A percentile compares a stretch with the other conserved stretches of the same genome.
Conservation (phyloP, 2,113 vertebrate species). For the Chrysochloris asiatica region DNA sequence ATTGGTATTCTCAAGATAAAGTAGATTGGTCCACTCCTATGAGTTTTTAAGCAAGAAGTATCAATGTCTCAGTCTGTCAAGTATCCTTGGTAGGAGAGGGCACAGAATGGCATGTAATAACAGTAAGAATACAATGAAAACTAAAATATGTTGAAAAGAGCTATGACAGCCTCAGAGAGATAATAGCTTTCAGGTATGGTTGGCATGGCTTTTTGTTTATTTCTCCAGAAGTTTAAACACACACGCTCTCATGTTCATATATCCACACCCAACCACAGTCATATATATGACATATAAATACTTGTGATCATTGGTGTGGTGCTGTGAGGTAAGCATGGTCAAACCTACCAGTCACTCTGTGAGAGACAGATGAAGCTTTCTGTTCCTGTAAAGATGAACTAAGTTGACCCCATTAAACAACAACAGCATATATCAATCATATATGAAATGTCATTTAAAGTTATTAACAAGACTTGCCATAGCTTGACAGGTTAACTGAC, state of each 20-base stretch:
- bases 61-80: neutral
- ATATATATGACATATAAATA: neutral
- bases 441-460: neutral
- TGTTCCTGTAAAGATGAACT: too few species aligned
- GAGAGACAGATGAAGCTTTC: too few species aligned
- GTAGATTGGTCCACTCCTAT: neutral
- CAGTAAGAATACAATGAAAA: neutral
- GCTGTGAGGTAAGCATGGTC: too few species aligned
- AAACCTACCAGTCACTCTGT: too few species aligned
- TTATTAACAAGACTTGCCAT: neutral
- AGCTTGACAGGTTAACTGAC: neutral
- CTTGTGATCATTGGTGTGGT: too few species aligned
- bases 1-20: neutral
- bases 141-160: neutral
- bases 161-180: neutral
- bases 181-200: neutral
- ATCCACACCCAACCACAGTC: neutral
- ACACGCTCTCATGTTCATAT: neutral
- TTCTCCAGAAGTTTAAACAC: neutral
- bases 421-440: neutral
- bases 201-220: too few species aligned
- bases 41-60: too few species aligned
- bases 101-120: neutral
- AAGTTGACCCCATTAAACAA: too few species aligned
- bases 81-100: neutral